Evolutionary conservation across 2,797 vertebrate species (phyloP), one percentile per base, ranked within the genome.

Genomic region (Paguma larvata): DNA sequence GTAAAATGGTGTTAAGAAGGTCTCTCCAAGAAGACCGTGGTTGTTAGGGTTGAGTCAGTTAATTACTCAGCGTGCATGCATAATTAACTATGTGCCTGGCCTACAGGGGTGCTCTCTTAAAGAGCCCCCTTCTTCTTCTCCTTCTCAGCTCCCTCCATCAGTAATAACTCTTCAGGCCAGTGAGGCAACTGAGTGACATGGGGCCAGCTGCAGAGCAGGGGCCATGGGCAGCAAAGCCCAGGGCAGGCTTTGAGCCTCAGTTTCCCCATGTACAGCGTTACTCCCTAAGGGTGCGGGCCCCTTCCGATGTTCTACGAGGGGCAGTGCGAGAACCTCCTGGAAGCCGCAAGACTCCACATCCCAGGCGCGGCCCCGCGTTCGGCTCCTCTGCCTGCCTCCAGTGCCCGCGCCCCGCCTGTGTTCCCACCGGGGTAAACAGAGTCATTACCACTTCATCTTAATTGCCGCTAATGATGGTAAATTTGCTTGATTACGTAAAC

Each of bases 371-470:
- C 18, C 46, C 51, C 0, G 19, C 2, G 41, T 79, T 18, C 19
- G 0, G 48, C 23, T 51, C 11, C 15, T 75, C 10, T 27, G 51
- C 63, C 44, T 0, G 14, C 70, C 90, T 80, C 27, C 56, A 23
- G 38, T n/a, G 38, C 32, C 12, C 0, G 9, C 32, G 7, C 51
- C 85, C 72, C 18, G 32, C 13, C 0, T 84, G 73, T 41, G 94
- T 96, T 91, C 95, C 89, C 93, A 95, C 91, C 80, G 18, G 83
- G 56, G 48, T 94, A 98, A 98, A 98, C 59, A 97, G 91, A 95
- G 48, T 97, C 95, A 82, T 97, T 97, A 98, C 87, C 63, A 70
- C 91, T 98, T 98, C 97, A 92, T 96, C 97, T 97, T 97, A 97
- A 97, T 97, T 97, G 41, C 92, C 90, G 89, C 41, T 97, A 95